Conservation (phyloP, 2,888 invertebrate genomes). For the Agrochola lota region DNA sequence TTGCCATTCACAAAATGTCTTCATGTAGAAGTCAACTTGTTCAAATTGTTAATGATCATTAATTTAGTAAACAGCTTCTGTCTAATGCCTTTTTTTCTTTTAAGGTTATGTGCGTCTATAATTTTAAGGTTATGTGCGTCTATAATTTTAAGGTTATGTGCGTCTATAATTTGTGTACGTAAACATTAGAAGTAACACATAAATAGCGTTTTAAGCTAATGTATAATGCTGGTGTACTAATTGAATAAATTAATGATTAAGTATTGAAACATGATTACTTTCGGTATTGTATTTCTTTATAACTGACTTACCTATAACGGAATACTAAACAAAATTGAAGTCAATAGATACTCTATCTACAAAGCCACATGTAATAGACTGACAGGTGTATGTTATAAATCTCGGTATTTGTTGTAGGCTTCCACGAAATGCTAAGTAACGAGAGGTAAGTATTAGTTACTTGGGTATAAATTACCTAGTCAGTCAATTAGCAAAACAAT, state of each 20-base stretch:
- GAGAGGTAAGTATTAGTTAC: background rate
- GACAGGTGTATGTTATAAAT: background rate
- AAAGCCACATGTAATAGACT: background rate
- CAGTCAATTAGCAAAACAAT: background rate
- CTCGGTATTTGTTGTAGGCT: background rate
- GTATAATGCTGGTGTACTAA: no score
- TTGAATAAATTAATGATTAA: no score
- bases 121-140: no score
- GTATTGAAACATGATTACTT: background rate
- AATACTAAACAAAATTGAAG: background rate
- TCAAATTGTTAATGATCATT: background rate
- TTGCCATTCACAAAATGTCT: background rate
- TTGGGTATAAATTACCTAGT: background rate
- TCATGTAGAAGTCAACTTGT: background rate
- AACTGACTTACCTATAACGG: background rate
- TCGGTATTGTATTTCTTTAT: background rate
- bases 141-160: no score
- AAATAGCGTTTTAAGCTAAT: no score
- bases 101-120: no score
- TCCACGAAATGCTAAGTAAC: background rate
- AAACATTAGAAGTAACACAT: no score
- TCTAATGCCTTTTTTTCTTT: no score
- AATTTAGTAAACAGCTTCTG: no score
- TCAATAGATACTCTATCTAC: background rate
- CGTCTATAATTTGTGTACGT: no score